Evolutionary conservation across 2,797 vertebrate species (phyloP).

Genomic region (Glyptemys insculpta): DNA sequence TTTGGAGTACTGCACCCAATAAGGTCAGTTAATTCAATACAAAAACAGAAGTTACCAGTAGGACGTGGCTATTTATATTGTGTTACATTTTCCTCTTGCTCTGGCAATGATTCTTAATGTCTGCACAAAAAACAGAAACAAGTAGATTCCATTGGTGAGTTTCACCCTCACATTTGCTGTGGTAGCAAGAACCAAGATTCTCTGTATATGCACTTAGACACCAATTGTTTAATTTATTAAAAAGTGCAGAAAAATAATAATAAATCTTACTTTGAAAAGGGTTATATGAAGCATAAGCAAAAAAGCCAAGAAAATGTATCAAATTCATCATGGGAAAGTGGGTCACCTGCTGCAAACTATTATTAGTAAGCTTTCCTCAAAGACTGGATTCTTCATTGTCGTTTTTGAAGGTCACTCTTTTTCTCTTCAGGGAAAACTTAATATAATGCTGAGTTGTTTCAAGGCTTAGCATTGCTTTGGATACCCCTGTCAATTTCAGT

Average conservation of each 20-base stretch:
- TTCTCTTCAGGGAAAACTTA: background rate
- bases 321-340: background rate
- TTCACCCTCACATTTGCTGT: background rate
- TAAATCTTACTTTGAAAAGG: slow-evolving; percentile 11
- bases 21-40: background rate
- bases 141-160: background rate
- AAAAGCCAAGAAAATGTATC: background rate
- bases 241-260: slow-evolving; percentile 23
- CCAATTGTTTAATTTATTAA: slow-evolving; percentile 7
- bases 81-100: background rate
- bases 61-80: slow-evolving; percentile 13
- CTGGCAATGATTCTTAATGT: slow-evolving; percentile 31
- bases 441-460: background rate
- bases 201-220: background rate
- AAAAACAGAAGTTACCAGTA: background rate
- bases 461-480: background rate
- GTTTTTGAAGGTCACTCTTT: background rate
- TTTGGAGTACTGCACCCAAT: slow-evolving; percentile 6
- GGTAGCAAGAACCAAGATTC: background rate
- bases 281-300: background rate
- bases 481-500: background rate
- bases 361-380: background rate
- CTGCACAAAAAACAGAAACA: slow-evolving; percentile 22
- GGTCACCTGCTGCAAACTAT: slow-evolving; percentile 11
- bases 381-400: background rate